Percentiles rank a stretch among this genome's conserved stretches.
These are phyloP conservation scores for Petaurus breviceps DNA, from an alignment of 2,113 vertebrate genomes.

Conservation along the genomic window DNA sequence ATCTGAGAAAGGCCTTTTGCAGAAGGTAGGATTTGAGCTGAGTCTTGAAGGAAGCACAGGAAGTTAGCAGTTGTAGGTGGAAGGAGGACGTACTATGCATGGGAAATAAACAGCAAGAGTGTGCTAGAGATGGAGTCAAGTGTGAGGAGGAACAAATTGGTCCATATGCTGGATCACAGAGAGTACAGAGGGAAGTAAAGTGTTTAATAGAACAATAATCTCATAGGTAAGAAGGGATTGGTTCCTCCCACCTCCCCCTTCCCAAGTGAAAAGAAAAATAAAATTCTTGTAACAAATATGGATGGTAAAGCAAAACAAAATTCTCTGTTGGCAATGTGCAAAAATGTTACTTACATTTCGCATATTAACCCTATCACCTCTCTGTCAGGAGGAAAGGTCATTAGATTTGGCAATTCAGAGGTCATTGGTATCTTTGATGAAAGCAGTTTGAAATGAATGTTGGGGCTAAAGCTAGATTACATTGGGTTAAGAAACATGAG, in stretches of 20 bases:
- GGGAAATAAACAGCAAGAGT: background rate
- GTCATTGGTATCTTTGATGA: background rate
- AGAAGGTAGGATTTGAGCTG: background rate
- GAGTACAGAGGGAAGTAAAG: background rate
- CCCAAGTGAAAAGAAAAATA: background rate
- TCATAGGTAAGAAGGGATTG: background rate
- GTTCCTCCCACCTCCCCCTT: background rate
- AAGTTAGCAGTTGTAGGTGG: background rate
- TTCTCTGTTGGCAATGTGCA: background rate
- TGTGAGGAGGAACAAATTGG: background rate
- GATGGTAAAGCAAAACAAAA: background rate
- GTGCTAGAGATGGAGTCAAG: background rate
- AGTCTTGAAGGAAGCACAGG: background rate
- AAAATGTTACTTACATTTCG: background rate
- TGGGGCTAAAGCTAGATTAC: background rate
- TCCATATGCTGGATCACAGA: background rate
- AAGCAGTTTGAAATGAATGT: background rate
- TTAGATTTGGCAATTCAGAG: background rate
- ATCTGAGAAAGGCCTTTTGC: background rate
- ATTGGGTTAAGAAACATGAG: background rate
- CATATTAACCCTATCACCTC: background rate
- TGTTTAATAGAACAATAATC: background rate
- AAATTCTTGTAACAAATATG: background rate
- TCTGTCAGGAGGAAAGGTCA: background rate
- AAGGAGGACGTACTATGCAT: background rate